phyloP scores from a whole-genome alignment of 2,888 invertebrate genomes.

The Cynaeus angustus region DNA sequence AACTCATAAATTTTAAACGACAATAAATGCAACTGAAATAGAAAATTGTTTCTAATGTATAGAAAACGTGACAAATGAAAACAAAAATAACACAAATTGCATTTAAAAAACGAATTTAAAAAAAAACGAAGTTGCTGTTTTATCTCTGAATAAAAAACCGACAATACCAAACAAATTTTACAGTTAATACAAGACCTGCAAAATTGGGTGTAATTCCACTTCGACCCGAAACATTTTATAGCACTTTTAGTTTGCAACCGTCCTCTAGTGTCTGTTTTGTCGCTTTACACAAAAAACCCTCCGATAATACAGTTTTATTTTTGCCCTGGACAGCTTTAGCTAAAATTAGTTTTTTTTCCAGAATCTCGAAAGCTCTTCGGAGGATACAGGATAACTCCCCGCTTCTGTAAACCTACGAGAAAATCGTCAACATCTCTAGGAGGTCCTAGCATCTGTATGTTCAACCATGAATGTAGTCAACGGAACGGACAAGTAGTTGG shows the following conservation, averaged over 20 bases:
- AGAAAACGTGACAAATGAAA: no score
- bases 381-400: constrained; percentile 89
- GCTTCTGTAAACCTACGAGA: constrained; percentile 83
- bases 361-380: constrained; percentile 84
- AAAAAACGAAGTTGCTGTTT: no score
- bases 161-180: no score
- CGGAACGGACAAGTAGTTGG: constrained; percentile 89
- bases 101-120: no score
- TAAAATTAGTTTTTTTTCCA: constrained; percentile 61
- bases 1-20: no score
- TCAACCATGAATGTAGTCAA: constrained; percentile 90
- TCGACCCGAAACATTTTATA: background rate
- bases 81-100: no score
- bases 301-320: background rate
- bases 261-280: constrained; percentile 2
- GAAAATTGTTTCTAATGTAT: no score
- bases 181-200: no score
- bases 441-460: constrained; percentile 91
- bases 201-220: background rate
- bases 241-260: background rate
- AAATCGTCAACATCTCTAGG: constrained; percentile 76
- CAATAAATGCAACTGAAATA: no score
- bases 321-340: no score
- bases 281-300: constrained; percentile 5
- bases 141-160: no score